These are phyloP conservation scores for Xylota segnis DNA, from an alignment of 2,888 invertebrate species.

Conservation along the genomic window DNA sequence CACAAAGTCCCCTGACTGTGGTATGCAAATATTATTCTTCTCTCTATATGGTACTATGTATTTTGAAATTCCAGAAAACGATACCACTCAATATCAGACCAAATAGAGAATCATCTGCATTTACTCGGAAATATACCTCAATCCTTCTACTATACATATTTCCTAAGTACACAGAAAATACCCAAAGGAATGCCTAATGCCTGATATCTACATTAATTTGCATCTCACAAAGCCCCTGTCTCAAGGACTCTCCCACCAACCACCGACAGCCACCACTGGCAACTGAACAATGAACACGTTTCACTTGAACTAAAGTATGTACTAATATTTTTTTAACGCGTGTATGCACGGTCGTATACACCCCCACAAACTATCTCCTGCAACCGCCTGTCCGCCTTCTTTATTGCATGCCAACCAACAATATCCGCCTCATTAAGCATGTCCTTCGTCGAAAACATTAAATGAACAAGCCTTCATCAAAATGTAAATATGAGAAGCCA, in stretches of 20 bases:
- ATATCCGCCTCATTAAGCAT: conserved; percentile 72
- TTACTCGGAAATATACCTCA: no score
- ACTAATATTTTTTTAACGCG: background rate
- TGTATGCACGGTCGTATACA: conserved; percentile 8
- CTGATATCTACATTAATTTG: background rate
- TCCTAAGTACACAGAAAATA: no score
- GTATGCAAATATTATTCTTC: no score
- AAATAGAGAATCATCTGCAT: no score
- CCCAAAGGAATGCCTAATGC: no score
- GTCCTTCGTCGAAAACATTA: conserved; percentile 67
- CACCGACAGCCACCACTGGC: background rate
- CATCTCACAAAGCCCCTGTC: background rate
- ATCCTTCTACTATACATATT: no score
- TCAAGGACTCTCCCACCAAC: background rate
- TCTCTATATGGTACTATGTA: no score
- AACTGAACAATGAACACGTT: background rate
- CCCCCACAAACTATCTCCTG: conserved; percentile 33
- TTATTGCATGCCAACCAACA: conserved; percentile 72
- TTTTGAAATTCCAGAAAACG: no score
- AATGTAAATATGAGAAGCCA: conserved; percentile 42
- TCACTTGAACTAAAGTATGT: background rate
- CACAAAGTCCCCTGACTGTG: no score
- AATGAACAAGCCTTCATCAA: conserved; percentile 67
- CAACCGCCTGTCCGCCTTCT: conserved; percentile 27
- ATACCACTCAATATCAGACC: no score